These are phyloP conservation scores for Hiodon alosoides DNA, from an alignment of 2,113 vertebrate species.

Conservation along the genomic window DNA sequence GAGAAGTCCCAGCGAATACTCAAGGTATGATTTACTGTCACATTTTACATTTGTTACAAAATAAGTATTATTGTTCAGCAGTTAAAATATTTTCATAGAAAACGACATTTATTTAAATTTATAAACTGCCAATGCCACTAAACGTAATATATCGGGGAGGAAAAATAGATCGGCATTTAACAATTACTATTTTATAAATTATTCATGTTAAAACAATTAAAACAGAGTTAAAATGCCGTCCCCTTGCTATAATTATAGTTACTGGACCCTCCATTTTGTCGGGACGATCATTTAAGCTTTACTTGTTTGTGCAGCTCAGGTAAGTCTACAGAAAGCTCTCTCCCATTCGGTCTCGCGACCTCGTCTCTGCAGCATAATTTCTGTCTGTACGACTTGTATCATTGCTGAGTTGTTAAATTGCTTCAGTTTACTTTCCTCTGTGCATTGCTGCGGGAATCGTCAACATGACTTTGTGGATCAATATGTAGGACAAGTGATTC, in stretches of 20 bases:
- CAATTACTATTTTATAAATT: neutral
- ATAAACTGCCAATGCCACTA: too few relatives aligned
- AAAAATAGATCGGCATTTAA: neutral
- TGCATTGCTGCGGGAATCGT: neutral
- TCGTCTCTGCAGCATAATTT: neutral
- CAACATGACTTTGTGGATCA: too few relatives aligned
- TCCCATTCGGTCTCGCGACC: neutral
- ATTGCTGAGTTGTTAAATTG: neutral
- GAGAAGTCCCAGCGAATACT: neutral
- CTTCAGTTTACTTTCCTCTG: neutral
- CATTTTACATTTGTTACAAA: too few relatives aligned
- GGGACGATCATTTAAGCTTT: neutral
- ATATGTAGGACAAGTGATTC: neutral
- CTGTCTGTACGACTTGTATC: neutral
- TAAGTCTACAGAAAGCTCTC: neutral
- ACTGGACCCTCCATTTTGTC: slow-evolving; percentile 1
- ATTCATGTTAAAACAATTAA: neutral
- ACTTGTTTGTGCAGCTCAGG: neutral
- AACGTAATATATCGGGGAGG: too few relatives aligned
- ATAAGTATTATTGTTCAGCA: neutral
- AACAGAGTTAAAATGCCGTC: too few relatives aligned
- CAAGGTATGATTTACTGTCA: neutral
- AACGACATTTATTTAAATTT: too few relatives aligned
- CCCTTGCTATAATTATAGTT: neutral
- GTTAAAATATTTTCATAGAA: neutral